These are phyloP conservation scores for Zygothrica quintamaculata DNA, from an alignment of 2,888 invertebrate genomes.

Conservation along the genomic window DNA sequence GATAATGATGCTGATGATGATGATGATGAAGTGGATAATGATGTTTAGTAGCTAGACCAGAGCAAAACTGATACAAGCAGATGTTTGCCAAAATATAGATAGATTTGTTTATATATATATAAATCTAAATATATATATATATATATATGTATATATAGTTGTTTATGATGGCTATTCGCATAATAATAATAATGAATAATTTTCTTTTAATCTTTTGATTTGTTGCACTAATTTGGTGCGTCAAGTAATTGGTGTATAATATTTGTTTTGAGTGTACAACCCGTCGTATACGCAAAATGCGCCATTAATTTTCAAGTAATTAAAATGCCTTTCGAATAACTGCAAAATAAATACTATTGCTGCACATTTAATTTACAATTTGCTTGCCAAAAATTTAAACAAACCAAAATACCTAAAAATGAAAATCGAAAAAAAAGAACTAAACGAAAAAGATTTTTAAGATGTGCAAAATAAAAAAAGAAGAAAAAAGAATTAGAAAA, in stretches of 20 bases:
- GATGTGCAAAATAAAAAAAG: neutral
- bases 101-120: neutral
- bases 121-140: slow-evolving; percentile 25
- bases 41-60: neutral
- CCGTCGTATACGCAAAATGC: slow-evolving; percentile 67
- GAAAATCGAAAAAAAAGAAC: neutral
- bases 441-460: slow-evolving; percentile 12
- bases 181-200: slow-evolving; percentile 52
- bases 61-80: slow-evolving; percentile 6
- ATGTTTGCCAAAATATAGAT: slow-evolving; percentile 26
- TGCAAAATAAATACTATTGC: slow-evolving; percentile 52
- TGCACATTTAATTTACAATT: slow-evolving; percentile 50
- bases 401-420: slow-evolving; percentile 11
- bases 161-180: slow-evolving; percentile 54
- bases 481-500: slow-evolving; percentile 6
- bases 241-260: slow-evolving; percentile 37
- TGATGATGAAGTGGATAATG: slow-evolving; percentile 9
- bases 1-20: slow-evolving; percentile 8
- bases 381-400: slow-evolving; percentile 61
- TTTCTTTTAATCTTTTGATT: slow-evolving; percentile 53
- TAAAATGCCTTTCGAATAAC: slow-evolving; percentile 67
- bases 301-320: slow-evolving; percentile 73
- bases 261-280: slow-evolving; percentile 22
- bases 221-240: slow-evolving; percentile 31
- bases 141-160: neutral